Evolutionary conservation across 2,113 vertebrate species (phyloP).

Genomic region (Rhegmatorhina hoffmannsi): DNA sequence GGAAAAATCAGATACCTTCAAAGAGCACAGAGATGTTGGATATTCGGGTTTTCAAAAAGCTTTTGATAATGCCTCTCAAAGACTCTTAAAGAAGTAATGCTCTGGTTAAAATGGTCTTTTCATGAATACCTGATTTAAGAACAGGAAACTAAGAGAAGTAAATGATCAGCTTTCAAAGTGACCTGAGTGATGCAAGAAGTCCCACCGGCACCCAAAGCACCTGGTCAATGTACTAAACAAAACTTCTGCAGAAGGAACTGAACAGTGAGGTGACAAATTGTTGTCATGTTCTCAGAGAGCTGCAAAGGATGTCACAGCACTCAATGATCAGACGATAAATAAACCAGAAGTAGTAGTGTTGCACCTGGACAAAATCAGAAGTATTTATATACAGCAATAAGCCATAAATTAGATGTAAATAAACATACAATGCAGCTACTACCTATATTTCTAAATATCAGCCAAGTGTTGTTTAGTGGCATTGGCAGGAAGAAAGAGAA

Average conservation of each 20-base stretch:
- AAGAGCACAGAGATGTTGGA: neutral
- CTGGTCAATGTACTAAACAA: neutral
- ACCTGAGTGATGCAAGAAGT: neutral
- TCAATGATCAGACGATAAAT: neutral
- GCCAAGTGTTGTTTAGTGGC: neutral
- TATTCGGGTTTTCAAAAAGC: neutral
- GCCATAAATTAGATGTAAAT: neutral
- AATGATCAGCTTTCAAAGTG: neutral
- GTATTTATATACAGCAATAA: neutral
- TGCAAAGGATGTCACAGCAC: neutral
- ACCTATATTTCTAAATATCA: neutral
- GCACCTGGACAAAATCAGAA: neutral
- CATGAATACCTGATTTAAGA: neutral
- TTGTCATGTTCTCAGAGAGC: neutral
- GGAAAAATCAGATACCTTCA: neutral
- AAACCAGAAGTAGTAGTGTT: neutral
- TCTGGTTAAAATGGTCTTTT: neutral
- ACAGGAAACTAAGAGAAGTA: neutral
- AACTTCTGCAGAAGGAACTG: neutral
- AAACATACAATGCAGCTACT: neutral
- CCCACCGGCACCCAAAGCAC: neutral
- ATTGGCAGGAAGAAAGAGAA: neutral
- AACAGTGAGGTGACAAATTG: neutral
- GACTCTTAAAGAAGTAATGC: neutral
- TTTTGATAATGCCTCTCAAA: neutral